Evolutionary conservation across 2,113 vertebrate genomes (phyloP), one percentile per base, ranked within the genome.

Genomic region (Climacteris rufus): DNA sequence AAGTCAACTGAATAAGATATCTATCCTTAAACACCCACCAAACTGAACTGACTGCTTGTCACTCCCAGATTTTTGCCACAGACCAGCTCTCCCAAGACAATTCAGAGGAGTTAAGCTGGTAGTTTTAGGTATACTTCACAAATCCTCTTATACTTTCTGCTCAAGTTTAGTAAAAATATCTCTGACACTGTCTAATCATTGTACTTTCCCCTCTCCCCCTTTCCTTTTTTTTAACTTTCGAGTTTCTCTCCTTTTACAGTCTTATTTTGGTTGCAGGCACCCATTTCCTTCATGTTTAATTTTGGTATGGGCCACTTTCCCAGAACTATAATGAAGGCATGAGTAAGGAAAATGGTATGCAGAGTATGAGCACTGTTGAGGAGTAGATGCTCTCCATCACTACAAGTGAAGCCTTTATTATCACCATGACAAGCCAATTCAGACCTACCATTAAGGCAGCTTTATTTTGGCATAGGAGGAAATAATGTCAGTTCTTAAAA

Each of bases 271-370:
- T 92, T 61, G 23, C 50, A 93, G 57, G 87, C 74, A 90, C 57
- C 68, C 76, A 87, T 90, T 96, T 92, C 56, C 77, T 93, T 89
- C 64, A 54, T 44, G 82, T 77, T 74, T n/a, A 90, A 65, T 93
- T 92, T 96, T 81, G 65, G 42, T 30, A 84, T 11, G 49, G 80
- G 86, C 49, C 65, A 61, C 83, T 87, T 93, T 93, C 92, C 88
- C 83, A 94, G 77, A 89, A 78, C 40, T 42, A 83, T 90, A 97
- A 90, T 57, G 76, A 82, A 81, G 72, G 37, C 53, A 71, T 92
- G 85, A 88, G 60, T 92, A 95, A 96, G 65, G 44, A 63, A 90
- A 83, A 74, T 39, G 77, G 72, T 39, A 93, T 71, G 90, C 47
- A 68, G 60, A 56, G 11, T 75, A 63, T 78, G 83, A 79, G 61